Evolutionary conservation across 2,113 vertebrate genomes (phyloP), one percentile per base, ranked within the genome.

Genomic region (Acanthisitta chloris): DNA sequence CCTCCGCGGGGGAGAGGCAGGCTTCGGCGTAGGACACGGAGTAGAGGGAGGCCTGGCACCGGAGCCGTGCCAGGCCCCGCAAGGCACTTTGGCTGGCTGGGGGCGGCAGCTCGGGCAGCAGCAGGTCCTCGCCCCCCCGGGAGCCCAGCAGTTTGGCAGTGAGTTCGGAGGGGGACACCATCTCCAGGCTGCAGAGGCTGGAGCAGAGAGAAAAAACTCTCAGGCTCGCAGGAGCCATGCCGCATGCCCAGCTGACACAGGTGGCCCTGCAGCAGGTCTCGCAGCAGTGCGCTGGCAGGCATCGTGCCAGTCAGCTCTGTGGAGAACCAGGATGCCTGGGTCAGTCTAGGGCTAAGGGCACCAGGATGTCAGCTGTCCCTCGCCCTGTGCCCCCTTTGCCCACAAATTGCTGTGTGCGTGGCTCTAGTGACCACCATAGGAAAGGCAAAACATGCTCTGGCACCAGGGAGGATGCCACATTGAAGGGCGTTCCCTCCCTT

Each of bases 191-290:
- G 98, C 98, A 99, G 58, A 99, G 98, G 95, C 99, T 99, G 96
- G 99, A 99, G 97, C 99, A 99, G 94, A 99, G 97, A 72, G 99
- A n/a, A n/a, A n/a, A n/a, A n/a, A n/a, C n/a, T 99, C 95, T 99
- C 99, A 1, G 99, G 98, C 95, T 99, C 99, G 5, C 98, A 98
- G 34, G 98, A 98, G 65, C 98, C 93, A 31, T 98, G 98, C 62
- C 97, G 97, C 77, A 98, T 54, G 3, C 98, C 98, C 93, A 99
- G 97, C 17, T 98, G 98, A 89, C 99, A 98, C 74, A 99, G 98
- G 88, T 98, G 98, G 81, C 99, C 98, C 96, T 99, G 99, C 95
- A 99, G 97, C 92, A 99, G 98, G 94, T 99, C 98, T 94, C 99
- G 98, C 97, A 99, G 96, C 97, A 99, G 98, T 5, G 86, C 66